Base-by-base conservation (phyloP, 2,888 invertebrate species). In the Antheraea yamamai region DNA sequence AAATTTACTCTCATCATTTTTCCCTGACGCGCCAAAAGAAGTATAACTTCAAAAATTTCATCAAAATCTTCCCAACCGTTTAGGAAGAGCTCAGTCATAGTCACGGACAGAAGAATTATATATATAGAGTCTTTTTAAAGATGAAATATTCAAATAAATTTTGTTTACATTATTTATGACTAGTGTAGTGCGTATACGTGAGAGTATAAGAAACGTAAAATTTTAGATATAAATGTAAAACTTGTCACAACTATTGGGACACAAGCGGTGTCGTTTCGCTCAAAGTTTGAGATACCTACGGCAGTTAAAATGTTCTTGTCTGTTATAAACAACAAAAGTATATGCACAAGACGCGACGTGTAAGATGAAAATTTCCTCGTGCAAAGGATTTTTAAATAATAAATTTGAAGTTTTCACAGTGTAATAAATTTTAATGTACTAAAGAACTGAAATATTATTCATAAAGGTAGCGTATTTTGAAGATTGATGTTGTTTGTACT, bases 231-330 rank as follows among this genome's bases (percentile, higher is more conserved):
- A 68, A 30, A 68, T 8, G 16, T 68, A 30, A 68, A 30, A 68
- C 35, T 16, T 68, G 18, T 68, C 68, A 6, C 35, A 68, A 68
- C 68, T 35, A 68, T 39, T 23, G 70, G 14, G n/a, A 70, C n/a
- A 39, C 74, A 79, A 81, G 82, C 76, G 81, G 79, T 80, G 80
- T 84, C 81, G 77, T 78, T 64, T 76, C 77, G 26, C 75, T 76
- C 77, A 78, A 85, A 85, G 80, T 84, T 84, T 77, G 77, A 76
- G 80, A 80, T 79, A 82, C 83, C 83, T 73, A 77, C 74, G 79
- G 83, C 81, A 75, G 80, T 83, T 84, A 80, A 83, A 84, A 82
- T 78, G 81, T 78, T 79, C 82, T 82, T 80, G 77, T 81, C 81
- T 78, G 77, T 80, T 79, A 81, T 78, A 83, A 84, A 83, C 12